A percentile compares a stretch with the other conserved stretches of the same genome.
Evolutionary conservation across 2,113 vertebrate genomes (phyloP).

Genomic region (Oenanthe oenanthe): DNA sequence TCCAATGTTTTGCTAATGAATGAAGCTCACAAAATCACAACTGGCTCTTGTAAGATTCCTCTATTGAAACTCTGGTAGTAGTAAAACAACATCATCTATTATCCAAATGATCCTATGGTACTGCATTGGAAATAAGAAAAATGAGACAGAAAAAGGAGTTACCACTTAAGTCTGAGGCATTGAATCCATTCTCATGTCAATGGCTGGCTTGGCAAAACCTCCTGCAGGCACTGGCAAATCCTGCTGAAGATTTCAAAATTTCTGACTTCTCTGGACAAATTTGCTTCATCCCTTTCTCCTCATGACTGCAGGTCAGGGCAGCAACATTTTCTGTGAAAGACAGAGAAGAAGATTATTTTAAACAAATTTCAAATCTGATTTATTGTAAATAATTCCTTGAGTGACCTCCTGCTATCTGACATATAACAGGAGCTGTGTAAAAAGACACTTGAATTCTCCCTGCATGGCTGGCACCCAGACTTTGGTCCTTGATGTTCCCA

Average conservation of each 20-base stretch:
- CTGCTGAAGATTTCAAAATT: neutral
- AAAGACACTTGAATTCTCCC: neutral
- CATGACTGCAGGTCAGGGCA: constrained; percentile 31
- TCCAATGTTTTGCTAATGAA: neutral
- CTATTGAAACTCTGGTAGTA: neutral
- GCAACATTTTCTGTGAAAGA: constrained; percentile 62
- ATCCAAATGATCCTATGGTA: neutral
- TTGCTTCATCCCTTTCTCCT: constrained; percentile 15
- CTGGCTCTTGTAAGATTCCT: neutral
- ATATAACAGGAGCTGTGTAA: neutral
- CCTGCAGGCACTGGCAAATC: constrained; percentile 21
- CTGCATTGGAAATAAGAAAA: neutral
- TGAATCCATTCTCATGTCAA: constrained; percentile 16
- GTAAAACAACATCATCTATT: neutral
- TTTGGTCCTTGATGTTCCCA: neutral
- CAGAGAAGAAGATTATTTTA: neutral
- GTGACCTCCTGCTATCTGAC: neutral
- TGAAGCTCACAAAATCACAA: neutral
- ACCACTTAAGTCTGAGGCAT: constrained; percentile 34
- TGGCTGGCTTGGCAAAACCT: neutral
- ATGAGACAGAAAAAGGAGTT: constrained; percentile 10
- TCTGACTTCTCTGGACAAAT: constrained; percentile 1
- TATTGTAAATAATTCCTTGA: neutral
- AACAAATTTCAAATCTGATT: neutral
- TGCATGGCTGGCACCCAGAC: neutral